Evolutionary conservation across 2,888 invertebrate species (phyloP).

Genomic region (Drosophila colorata): DNA sequence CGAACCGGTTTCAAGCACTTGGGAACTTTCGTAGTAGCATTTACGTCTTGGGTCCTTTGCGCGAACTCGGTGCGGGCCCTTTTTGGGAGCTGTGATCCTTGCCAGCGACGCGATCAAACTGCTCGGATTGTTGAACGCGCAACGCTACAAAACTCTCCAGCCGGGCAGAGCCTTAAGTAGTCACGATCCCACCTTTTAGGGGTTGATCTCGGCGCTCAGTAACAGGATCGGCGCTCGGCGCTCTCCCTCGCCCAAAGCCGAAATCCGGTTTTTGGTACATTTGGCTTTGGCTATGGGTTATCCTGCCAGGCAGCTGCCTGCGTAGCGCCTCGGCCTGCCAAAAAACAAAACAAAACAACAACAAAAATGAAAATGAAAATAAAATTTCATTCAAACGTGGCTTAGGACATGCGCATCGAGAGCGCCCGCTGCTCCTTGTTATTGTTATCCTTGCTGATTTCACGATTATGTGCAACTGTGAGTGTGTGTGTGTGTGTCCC

Average conservation of each 20-base stretch:
- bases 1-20: slow-evolving; percentile 56
- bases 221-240: slow-evolving; percentile 56
- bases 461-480: slow-evolving; percentile 54
- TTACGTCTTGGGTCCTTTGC: slow-evolving; percentile 2
- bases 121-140: slow-evolving; percentile 58
- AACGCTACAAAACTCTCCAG: slow-evolving; percentile 67
- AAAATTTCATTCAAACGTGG: slow-evolving; percentile 65
- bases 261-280: slow-evolving; percentile 63
- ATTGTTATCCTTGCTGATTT: slow-evolving; percentile 76
- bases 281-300: slow-evolving; percentile 49
- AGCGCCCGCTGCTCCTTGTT: slow-evolving; percentile 67
- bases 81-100: slow-evolving; percentile 62
- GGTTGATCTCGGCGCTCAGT: slow-evolving; percentile 57
- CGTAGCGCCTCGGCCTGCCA: slow-evolving; percentile 16
- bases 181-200: slow-evolving; percentile 67
- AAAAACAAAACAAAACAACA: slow-evolving; percentile 8
- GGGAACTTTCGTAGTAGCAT: neutral
- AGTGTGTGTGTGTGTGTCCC: slow-evolving; percentile 20
- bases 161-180: slow-evolving; percentile 74
- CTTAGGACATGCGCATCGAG: slow-evolving; percentile 57
- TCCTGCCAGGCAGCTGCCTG: slow-evolving; percentile 71
- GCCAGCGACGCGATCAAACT: slow-evolving; percentile 77
- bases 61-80: neutral
- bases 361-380: neutral
- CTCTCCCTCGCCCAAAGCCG: slow-evolving; percentile 36